Percentiles rank a stretch among this genome's conserved stretches.
Conservation (phyloP, 2,888 invertebrate species). For the Parnassius glacialis region DNA sequence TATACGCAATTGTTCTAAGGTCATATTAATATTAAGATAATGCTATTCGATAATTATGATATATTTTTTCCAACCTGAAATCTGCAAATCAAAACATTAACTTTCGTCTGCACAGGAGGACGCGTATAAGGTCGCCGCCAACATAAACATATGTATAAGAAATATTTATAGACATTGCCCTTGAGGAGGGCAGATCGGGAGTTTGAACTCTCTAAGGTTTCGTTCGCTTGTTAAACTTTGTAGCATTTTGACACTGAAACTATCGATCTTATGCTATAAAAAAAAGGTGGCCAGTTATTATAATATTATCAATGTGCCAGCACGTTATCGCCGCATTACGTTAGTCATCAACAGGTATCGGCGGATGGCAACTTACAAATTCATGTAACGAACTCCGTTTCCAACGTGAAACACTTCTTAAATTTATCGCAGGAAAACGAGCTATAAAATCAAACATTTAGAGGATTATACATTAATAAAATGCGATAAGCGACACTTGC, state of each 20-base stretch:
- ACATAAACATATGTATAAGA: constrained; percentile 41
- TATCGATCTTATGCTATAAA: constrained; percentile 7
- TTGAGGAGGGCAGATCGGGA: constrained; percentile 60
- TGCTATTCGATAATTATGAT: no score
- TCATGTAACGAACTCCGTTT: neutral
- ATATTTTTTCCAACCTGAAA: neutral
- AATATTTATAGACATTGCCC: constrained; percentile 59
- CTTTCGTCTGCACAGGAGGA: constrained; percentile 3
- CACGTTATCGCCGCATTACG: constrained; percentile 1
- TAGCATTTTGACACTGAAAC: constrained; percentile 2
- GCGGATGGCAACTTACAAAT: constrained; percentile 4
- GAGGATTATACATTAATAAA: neutral
- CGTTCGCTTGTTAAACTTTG: constrained; percentile 9
- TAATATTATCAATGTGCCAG: neutral
- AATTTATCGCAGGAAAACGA: constrained; percentile 11
- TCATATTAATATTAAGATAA: no score
- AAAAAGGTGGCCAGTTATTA: neutral
- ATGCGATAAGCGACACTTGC: constrained; percentile 9
- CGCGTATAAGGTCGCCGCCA: constrained; percentile 36
- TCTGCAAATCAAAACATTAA: constrained; percentile 5
- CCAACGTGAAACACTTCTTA: constrained; percentile 2
- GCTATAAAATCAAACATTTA: constrained; percentile 15
- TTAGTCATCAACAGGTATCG: constrained; percentile 8
- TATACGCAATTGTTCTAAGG: no score
- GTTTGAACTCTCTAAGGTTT: constrained; percentile 32